Conservation (phyloP, 2,797 vertebrate genomes). For the Notamacropus eugenii region DNA sequence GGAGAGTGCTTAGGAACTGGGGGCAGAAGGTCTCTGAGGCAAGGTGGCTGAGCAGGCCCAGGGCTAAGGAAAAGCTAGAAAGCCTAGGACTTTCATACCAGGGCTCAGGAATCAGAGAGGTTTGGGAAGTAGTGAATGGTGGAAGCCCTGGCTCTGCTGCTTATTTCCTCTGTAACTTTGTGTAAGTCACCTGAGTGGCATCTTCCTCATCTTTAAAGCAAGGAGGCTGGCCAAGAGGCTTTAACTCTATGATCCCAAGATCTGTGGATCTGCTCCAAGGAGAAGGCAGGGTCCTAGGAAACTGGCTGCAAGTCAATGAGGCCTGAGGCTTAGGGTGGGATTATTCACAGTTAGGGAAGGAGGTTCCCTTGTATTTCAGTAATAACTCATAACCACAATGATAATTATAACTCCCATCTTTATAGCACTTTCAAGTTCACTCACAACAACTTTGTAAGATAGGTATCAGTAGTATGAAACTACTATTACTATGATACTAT, state of each 20-base stretch:
- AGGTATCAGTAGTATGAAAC: background rate
- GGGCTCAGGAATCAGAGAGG: background rate
- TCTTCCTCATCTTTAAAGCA: background rate
- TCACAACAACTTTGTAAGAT: background rate
- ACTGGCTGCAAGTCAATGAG: background rate
- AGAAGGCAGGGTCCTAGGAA: background rate
- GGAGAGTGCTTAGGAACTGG: background rate
- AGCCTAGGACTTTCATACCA: background rate
- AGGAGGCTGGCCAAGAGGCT: background rate
- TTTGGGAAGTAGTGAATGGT: background rate
- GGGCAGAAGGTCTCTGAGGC: background rate
- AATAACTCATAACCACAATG: background rate
- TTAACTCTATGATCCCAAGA: background rate
- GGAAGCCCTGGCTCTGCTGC: background rate
- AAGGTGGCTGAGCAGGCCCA: background rate
- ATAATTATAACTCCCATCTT: background rate
- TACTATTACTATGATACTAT: background rate
- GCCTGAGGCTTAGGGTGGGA: background rate
- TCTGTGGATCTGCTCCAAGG: background rate
- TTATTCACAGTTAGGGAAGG: background rate
- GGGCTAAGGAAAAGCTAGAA: background rate
- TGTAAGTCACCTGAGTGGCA: background rate
- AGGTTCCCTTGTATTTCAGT: background rate
- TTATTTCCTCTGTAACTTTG: background rate
- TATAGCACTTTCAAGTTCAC: background rate